These are phyloP conservation scores for Poicephalus gulielmi DNA, from an alignment of 2,113 vertebrate genomes.

Conservation along the genomic window DNA sequence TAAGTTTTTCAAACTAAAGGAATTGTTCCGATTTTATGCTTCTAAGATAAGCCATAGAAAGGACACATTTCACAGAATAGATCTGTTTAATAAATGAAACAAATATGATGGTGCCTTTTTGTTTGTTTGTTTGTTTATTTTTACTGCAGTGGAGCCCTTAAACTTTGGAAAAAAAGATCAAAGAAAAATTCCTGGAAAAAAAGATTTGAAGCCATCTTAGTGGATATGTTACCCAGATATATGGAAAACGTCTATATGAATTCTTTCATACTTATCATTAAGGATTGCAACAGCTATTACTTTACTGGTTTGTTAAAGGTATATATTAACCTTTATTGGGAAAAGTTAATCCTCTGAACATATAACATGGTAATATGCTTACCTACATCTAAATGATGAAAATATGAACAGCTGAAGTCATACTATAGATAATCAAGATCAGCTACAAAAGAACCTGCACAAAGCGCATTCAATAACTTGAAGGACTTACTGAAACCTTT, in stretches of 20 bases:
- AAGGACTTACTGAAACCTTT: background rate
- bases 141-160: background rate
- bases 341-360: background rate
- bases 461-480: background rate
- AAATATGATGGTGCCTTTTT: background rate
- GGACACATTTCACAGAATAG: background rate
- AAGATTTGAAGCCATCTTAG: background rate
- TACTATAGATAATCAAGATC: background rate
- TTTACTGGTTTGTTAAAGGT: background rate
- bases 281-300: background rate
- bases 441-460: background rate
- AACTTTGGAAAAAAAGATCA: background rate
- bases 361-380: background rate
- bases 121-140: background rate
- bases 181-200: background rate
- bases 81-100: background rate
- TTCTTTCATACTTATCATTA: slow-evolving; percentile 2
- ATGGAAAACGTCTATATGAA: background rate
- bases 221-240: background rate
- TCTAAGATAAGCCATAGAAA: background rate
- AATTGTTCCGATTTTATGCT: background rate
- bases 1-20: background rate
- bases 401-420: background rate
- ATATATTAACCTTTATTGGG: background rate
- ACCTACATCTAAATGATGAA: background rate